Conservation (phyloP, 2,797 vertebrate species). For the Passerculus sandwichensis region DNA sequence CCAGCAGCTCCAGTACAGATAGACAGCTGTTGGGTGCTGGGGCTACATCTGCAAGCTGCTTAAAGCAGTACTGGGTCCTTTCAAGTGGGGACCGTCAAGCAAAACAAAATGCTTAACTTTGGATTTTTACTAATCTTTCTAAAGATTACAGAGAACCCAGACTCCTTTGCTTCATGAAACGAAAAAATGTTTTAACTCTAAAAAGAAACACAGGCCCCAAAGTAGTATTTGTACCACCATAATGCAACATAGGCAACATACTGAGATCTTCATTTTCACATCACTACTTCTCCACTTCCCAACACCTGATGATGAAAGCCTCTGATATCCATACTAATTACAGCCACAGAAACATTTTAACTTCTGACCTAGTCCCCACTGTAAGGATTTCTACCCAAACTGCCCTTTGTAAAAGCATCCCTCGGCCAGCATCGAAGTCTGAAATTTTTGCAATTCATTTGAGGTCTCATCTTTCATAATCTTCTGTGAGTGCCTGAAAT, state of each 20-base stretch:
- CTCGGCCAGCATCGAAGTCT: neutral
- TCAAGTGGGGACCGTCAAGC: neutral
- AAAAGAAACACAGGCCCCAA: neutral
- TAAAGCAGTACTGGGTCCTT: neutral
- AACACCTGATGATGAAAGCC: neutral
- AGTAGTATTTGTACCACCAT: neutral
- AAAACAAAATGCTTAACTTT: neutral
- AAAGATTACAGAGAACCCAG: neutral
- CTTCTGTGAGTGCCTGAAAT: neutral
- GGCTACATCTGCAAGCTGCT: neutral
- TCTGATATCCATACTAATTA: neutral
- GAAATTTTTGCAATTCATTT: neutral
- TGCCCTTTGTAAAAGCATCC: neutral
- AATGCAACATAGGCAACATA: neutral
- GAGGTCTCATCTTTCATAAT: neutral
- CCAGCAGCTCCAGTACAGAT: neutral
- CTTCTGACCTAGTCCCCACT: neutral
- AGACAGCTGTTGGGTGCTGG: neutral
- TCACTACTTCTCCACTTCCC: neutral
- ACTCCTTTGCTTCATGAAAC: neutral
- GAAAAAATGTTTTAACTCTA: neutral
- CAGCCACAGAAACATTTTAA: neutral
- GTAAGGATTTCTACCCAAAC: neutral
- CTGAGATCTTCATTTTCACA: neutral
- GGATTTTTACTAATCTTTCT: neutral